Base-by-base conservation (phyloP, 2,888 invertebrate genomes). In the Diploptera punctata region DNA sequence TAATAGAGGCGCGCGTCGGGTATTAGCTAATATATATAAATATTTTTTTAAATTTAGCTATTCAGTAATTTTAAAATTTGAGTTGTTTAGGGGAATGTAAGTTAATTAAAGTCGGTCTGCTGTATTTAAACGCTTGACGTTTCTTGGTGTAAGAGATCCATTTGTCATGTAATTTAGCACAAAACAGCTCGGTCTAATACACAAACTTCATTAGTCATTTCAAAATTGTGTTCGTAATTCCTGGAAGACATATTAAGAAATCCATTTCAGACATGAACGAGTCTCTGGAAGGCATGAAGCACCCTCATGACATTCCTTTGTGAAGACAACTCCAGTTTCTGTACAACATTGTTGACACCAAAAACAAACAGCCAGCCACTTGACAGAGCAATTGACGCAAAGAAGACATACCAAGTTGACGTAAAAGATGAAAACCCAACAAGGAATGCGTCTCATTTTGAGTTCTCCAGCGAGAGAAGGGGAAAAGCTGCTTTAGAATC, bases 361-460 rank as follows among this genome's bases (percentile, higher is more conserved):
- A 57, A 57, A 29, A 57, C 57, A 29, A 29, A 31, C 18, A 21
- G 1, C 21, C n/a, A 5, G 47, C 10, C 10, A 57, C 29, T 57
- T 29, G 31, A 1, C 24, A 57, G 13, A 3, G 57, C 29, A 29
- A 29, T 57, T 16, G 29, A 29, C 29, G 24, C 24, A 31, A 62
- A 57, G 24, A 57, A 57, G 60, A 31, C 31, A 24, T 31, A 60
- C 29, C 31, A 31, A 65, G 44, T 31, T n/a, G 65, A 47, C 44
- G 65, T 65, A 43, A 26, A 26, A 65, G 65, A 43, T 26, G 44
- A 44, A 43, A 43, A 18, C 43, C 65, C 7, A 4, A 38, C 62
- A 43, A n/a, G 33, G n/a, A 3, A 3, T 26, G n/a, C 29, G n/a
- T 31, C 60, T 4, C 31, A n/a, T 49, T 49, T 24, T 1, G 57